Base-by-base conservation (phyloP, 30 jellyfish, hydroid and myxozoan genomes). In the Turritopsis rubra region DNA sequence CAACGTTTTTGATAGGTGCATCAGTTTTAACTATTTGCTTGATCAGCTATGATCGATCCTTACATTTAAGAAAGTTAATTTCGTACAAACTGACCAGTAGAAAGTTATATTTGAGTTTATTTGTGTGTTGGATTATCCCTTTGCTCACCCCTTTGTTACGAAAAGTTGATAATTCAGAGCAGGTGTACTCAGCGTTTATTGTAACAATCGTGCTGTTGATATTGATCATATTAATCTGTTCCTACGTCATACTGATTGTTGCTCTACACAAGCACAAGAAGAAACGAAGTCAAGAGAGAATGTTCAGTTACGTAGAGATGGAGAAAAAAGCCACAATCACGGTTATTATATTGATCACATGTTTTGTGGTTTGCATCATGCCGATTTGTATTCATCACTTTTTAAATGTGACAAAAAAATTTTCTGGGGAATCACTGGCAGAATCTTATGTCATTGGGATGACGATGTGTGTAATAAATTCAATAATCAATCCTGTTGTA, bases 121-220 rank as follows among this genome's bases (percentile, higher is more conserved):
- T 68, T 27, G 28, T 68, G 31, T 68, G 77, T 68, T 68, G 77
- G 77, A 9, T 68, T 27, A 19, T 68, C 28, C 77, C 77, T 68
- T 68, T 68, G 28, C 30, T 68, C 28, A 68, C 30, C 9, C 77
- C 77, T 7, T 68, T 68, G 28, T 19, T 68, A 68, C 28, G 30
- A 27, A 27, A n/a, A 0, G 21, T 68, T n/a, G 77, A 27, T 68
- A 22, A 68, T 23, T n/a, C 77, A 68, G 77, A 68, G 30, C 28
- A 27, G 28, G 28, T 68, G 30, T 68, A 68, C 30, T 68, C 28
- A n/a, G 77, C 77, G 19, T 23, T 27, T 19, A 27, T 68, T 8
- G 30, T 68, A 23, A 68, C 30, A 23, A 1, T 68, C 16, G 31
- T 68, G 9, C 16, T 68, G 31, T n/a, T 68, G 17, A n/a, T 27